Evolutionary conservation across 2,888 invertebrate species (phyloP).

Genomic region (Augochlorella aurata): DNA sequence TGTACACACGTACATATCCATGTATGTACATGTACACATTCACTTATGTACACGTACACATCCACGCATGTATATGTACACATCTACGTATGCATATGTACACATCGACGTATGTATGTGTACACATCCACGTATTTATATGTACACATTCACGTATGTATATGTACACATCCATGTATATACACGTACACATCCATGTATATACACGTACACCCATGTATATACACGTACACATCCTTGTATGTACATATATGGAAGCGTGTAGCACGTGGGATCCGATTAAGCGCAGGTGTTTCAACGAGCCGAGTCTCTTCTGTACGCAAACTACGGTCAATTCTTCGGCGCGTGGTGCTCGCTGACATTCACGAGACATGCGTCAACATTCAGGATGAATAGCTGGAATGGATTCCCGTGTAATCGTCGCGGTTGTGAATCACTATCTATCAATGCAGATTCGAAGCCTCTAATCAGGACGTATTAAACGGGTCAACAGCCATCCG

Average conservation of each 20-base stretch:
- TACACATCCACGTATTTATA: too few relatives aligned
- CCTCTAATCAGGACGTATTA: conserved; percentile 47
- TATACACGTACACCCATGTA: too few relatives aligned
- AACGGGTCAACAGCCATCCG: conserved; percentile 43
- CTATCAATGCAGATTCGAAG: conserved; percentile 24
- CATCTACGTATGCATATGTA: too few relatives aligned
- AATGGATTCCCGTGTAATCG: conserved; percentile 7
- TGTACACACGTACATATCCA: too few relatives aligned
- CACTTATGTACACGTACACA: too few relatives aligned
- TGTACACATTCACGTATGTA: too few relatives aligned
- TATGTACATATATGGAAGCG: not conserved
- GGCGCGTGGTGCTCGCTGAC: not conserved
- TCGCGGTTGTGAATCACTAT: conserved; percentile 17
- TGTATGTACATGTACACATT: too few relatives aligned
- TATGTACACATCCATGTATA: too few relatives aligned
- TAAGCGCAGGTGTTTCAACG: conserved; percentile 1
- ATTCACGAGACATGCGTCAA: conserved; percentile 20
- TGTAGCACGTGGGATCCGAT: not conserved
- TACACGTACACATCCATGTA: too few relatives aligned
- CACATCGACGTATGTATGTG: too few relatives aligned
- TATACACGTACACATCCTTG: too few relatives aligned
- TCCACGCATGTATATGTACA: too few relatives aligned
- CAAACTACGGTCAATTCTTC: not conserved
- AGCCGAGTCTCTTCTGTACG: not conserved
- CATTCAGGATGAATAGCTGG: conserved; percentile 14